Evolutionary conservation across 2,113 vertebrate species (phyloP).

Genomic region (Leuciscus idus): DNA sequence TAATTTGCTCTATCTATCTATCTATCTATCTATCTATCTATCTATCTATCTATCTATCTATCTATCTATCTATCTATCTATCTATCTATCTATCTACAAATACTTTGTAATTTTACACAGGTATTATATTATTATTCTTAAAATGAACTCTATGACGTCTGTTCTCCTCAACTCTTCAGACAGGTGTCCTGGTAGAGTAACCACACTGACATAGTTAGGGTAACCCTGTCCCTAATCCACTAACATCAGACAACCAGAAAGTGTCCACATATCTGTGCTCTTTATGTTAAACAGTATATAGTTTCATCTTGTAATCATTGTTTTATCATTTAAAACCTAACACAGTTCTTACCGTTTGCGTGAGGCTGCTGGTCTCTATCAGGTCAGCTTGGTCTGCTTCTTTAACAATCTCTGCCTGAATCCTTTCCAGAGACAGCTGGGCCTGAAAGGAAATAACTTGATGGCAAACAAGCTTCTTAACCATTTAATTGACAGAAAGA

Average conservation of each 20-base stretch:
- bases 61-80: too few species aligned
- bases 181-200: background rate
- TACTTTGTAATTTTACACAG: too few species aligned
- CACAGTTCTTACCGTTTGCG: slow-evolving; percentile 79
- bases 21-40: too few species aligned
- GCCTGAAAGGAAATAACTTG: slow-evolving; percentile 74
- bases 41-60: too few species aligned
- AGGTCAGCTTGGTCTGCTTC: slow-evolving; percentile 81
- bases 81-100: too few species aligned
- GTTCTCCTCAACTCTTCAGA: background rate
- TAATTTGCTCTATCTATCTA: too few species aligned
- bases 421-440: slow-evolving; percentile 90
- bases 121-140: too few species aligned
- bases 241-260: background rate
- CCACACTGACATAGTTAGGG: background rate
- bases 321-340: background rate
- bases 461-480: background rate
- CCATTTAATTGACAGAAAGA: too few species aligned
- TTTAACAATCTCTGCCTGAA: slow-evolving; percentile 90
- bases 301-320: background rate
- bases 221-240: background rate
- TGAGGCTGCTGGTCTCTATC: slow-evolving; percentile 88
- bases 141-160: background rate
- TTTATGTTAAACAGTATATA: background rate
- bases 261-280: background rate